Conservation (phyloP, 2,888 invertebrate species). For the Villa cingulata region DNA sequence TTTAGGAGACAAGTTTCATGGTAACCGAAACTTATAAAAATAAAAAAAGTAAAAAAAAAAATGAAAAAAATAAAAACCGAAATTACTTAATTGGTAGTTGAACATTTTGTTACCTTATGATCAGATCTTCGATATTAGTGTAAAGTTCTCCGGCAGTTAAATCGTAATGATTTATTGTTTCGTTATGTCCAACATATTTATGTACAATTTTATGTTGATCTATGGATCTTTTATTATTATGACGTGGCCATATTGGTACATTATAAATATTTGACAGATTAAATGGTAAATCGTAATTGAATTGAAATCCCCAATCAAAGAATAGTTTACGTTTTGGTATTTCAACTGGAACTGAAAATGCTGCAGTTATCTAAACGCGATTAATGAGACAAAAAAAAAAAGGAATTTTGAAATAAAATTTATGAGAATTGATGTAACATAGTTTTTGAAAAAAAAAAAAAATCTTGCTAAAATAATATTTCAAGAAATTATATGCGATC, state of each 20-base stretch:
- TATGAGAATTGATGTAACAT: too few species aligned
- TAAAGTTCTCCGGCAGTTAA: conserved; percentile 33
- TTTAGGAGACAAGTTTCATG: conserved; percentile 55
- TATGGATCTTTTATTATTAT: neutral
- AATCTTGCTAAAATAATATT: too few species aligned
- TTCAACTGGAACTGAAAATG: conserved; percentile 29
- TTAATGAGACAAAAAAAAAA: too few species aligned
- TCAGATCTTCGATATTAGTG: conserved; percentile 25
- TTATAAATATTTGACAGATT: conserved; percentile 26
- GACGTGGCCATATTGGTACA: conserved; percentile 29
- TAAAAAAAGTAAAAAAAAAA: conserved; percentile 1
- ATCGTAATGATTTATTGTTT: conserved; percentile 25
- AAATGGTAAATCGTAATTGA: conserved; percentile 28
- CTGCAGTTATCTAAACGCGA: conserved; percentile 26
- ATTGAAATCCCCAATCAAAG: conserved; percentile 34
- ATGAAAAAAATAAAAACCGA: too few species aligned
- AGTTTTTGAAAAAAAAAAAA: neutral
- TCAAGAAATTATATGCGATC: too few species aligned
- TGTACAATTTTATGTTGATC: neutral
- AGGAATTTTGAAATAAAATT: too few species aligned
- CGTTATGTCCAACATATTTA: conserved; percentile 7
- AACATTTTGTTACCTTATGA: conserved; percentile 11
- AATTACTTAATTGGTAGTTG: too few species aligned
- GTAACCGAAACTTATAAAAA: conserved; percentile 43
- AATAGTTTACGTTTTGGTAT: conserved; percentile 26